These are phyloP conservation scores for Apteryx mantelli DNA, from an alignment of 2,113 vertebrate species.

Conservation along the genomic window DNA sequence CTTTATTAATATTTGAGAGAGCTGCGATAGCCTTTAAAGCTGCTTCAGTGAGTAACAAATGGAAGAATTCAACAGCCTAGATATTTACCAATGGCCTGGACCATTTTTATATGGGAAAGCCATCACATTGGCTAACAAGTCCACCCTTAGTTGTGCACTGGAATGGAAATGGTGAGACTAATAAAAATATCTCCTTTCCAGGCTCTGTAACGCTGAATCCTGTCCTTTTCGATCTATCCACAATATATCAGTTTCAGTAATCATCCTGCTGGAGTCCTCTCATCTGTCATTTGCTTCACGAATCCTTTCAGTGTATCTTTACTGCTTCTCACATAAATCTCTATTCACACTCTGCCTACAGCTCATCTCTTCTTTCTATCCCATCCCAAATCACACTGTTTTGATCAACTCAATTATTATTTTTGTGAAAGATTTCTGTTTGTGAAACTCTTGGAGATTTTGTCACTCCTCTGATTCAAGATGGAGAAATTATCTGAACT, in stretches of 20 bases:
- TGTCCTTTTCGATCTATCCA: not conserved
- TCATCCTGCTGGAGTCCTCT: not conserved
- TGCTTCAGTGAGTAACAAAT: constrained; percentile 1
- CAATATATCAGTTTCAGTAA: not conserved
- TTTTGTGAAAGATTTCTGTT: not conserved
- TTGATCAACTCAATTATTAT: not conserved
- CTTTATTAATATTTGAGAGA: constrained; percentile 31
- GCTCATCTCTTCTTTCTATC: not conserved
- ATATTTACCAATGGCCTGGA: not conserved
- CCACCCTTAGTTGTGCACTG: not conserved
- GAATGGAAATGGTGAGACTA: not conserved
- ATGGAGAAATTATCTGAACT: not conserved
- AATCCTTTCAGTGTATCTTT: not conserved
- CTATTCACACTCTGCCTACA: not conserved
- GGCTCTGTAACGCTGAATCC: not conserved
- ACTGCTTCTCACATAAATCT: not conserved
- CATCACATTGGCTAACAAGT: not conserved
- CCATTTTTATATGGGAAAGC: not conserved
- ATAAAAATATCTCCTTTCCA: not conserved
- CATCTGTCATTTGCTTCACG: not conserved
- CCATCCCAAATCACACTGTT: not conserved
- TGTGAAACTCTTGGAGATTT: not conserved
- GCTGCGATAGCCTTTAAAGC: not conserved
- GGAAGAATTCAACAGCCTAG: constrained; percentile 8
- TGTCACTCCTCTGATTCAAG: not conserved